Base-by-base conservation (phyloP, 1,140 invertebrate species). In the Cotesia chilonis region DNA sequence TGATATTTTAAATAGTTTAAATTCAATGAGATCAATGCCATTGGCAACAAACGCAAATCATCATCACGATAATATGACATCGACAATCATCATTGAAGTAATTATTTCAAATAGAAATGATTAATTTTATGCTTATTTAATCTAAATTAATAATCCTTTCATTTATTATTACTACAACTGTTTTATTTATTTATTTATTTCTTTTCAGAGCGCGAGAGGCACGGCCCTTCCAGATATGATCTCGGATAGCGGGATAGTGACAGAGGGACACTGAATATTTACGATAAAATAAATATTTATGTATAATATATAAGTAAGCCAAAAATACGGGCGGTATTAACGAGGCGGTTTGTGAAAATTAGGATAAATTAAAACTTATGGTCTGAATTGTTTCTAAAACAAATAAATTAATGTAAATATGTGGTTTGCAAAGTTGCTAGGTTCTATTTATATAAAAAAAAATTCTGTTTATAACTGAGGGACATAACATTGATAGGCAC, bases 51-150 rank as follows among this genome's bases (percentile, higher is more conserved):
- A 77, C 73, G 73, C 82, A 71, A 80, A 72, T 66, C 76, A 84
- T 38, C 79, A 82, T 68, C 76, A 77, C 71, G 82, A 85, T 67
- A 84, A 80, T 68, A 79, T 83, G 74, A 74, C 75, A 4, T 80
- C 82, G 2, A 79, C 84, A 9, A 83, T 84, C 47, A 81, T 85
- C 9, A 79, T 85, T 52, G 81, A 85, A 74, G 82, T 85, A 76
- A 79, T 75, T 75, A 55, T 5, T 70, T 70, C 10, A 9, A 55
- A 55, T 14, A 12, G n/a, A 55, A 55, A 12, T 20, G 7, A 55
- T n/a, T 55, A 12, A 55, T 55, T 55, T 55, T n/a, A 52, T 52
- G 1, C 47, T 28, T 28, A 47, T 72, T 68, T 63, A 66, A 2
- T 54, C 6, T 68, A 38, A 9, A 37, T 51, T 38, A 20, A 68